phyloP scores from a whole-genome alignment of 2,888 invertebrate genomes.

The Napeogenes inachia region DNA sequence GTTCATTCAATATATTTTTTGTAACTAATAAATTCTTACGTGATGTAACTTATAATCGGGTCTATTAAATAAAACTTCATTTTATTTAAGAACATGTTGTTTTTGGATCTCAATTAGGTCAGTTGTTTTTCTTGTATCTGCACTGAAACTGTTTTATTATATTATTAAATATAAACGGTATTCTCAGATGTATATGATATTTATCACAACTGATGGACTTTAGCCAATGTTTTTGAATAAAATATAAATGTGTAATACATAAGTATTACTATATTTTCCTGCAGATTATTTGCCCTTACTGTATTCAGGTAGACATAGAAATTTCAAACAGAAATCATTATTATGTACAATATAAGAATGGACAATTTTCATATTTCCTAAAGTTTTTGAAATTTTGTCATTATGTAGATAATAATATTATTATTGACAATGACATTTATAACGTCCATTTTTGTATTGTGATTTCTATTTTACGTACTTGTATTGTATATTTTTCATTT shows the following conservation, averaged over 20 bases:
- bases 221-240: no score
- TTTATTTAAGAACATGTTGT: neutral
- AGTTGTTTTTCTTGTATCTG: neutral
- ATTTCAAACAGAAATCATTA: no score
- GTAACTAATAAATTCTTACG: neutral
- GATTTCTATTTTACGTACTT: neutral
- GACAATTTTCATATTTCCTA: constrained; percentile 1
- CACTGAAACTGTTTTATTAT: neutral
- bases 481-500: neutral
- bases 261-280: no score
- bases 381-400: neutral
- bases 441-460: constrained; percentile 7
- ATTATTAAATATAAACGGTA: neutral
- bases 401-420: neutral
- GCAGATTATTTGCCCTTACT: no score
- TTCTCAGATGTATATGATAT: no score
- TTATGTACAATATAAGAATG: neutral
- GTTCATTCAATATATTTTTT: constrained; percentile 1
- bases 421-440: neutral
- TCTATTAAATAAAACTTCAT: neutral
- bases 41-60: neutral
- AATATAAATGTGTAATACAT: no score
- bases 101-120: neutral
- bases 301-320: no score
- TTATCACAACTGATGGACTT: no score